Base-by-base conservation (phyloP, 2,113 vertebrate species). In the Bettongia penicillata region DNA sequence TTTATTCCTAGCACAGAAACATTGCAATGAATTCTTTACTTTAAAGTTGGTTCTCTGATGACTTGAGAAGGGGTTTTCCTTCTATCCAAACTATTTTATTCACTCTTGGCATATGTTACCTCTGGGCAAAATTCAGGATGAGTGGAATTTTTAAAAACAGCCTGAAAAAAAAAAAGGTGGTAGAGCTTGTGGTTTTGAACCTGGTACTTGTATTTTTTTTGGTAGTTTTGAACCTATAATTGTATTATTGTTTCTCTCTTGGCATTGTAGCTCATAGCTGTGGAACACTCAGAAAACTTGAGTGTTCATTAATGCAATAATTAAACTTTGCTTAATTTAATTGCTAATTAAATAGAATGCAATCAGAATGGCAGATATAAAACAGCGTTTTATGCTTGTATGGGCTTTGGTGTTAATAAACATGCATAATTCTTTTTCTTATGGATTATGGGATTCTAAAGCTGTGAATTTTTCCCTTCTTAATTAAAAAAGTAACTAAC, bases 351-450 rank as follows among this genome's bases (percentile, higher is more conserved):
- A 84, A 84, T 84, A 84, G n/a, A 43, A 43, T 43, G n/a, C n/a
- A 84, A 23, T 43, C 37, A 84, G n/a, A 84, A 43, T 84, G 68
- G n/a, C n/a, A 84, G 7, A 92, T 43, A 91, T 95, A 95, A 96
- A 92, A 97, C 48, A 95, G 55, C 93, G 89, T 94, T 97, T 94
- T 50, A 96, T 93, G 96, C 95, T 97, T 95, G 94, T 95, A 97
- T 97, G 96, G 57, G 43, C 97, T 98, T 97, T 97, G 96, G 93
- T 96, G 95, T 91, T 98, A 97, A 97, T 97, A 98, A 97, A 97
- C 95, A 95, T 97, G 95, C 97, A 98, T 98, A 97, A 98, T 97
- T 97, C 94, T 97, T 98, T 98, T 98, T 95, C 97, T 98, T 97
- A 95, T 98, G 96, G 97, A 92, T 97, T 95, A 91, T 94, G 94